Conservation (phyloP, 2,888 invertebrate species). For the Phengaris arion region DNA sequence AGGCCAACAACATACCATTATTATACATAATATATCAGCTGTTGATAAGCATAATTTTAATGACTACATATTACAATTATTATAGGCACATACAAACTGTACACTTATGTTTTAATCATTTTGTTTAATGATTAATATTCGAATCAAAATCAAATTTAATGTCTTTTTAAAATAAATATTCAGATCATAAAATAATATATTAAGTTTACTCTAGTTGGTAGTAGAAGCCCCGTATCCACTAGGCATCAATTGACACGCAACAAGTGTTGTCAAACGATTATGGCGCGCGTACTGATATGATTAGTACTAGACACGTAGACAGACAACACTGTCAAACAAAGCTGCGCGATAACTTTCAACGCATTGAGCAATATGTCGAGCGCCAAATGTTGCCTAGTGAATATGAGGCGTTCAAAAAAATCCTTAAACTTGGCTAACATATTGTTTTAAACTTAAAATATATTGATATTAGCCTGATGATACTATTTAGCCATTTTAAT, state of each 20-base stretch:
- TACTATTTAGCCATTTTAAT: background rate
- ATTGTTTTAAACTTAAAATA: background rate
- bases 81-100: conserved; percentile 2
- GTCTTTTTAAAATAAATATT: conserved; percentile 13
- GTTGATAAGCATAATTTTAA: conserved; percentile 2
- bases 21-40: conserved; percentile 12
- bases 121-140: background rate
- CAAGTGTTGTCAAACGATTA: too few species aligned
- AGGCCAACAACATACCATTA: background rate
- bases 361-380: too few species aligned
- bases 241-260: too few species aligned
- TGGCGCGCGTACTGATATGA: too few species aligned
- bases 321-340: too few species aligned
- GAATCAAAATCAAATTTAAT: background rate
- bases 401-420: background rate
- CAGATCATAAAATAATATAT: background rate
- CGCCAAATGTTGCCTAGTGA: too few species aligned
- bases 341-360: too few species aligned
- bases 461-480: background rate
- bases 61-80: background rate
- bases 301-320: too few species aligned
- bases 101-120: background rate
- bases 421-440: background rate
- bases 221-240: too few species aligned
- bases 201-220: background rate